phyloP scores from a whole-genome alignment of 2,797 vertebrate genomes.

The Stomatorhinus walkeri region DNA sequence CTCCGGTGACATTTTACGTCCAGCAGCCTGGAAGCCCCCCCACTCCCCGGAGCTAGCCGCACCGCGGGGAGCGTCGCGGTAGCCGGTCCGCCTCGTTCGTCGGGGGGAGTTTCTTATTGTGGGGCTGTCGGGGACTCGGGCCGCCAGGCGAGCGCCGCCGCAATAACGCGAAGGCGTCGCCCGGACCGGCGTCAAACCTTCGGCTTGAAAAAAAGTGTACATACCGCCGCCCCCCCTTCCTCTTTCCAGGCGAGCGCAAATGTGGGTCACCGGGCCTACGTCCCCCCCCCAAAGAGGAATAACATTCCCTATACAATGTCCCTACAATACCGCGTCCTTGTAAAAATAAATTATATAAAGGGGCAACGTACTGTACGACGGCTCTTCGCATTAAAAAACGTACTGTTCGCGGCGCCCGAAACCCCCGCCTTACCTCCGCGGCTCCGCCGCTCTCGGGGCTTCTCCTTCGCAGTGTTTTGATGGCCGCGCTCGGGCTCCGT shows the following conservation, averaged over 20 bases:
- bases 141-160: not conserved
- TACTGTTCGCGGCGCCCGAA: not conserved
- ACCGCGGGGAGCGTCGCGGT: not conserved
- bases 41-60: not conserved
- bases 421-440: not conserved
- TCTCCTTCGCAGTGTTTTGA: not conserved
- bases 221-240: not conserved
- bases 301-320: not conserved
- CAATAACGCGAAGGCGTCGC: not conserved
- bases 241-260: slow-evolving; percentile 2
- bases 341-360: not conserved
- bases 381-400: not conserved
- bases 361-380: not conserved
- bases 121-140: not conserved
- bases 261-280: slow-evolving; percentile 16
- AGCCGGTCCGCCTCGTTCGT: not conserved
- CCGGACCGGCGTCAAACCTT: not conserved
- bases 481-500: slow-evolving; percentile 8
- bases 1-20: not conserved
- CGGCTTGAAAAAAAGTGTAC: not conserved
- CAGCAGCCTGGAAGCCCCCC: not conserved
- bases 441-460: slow-evolving; percentile 1
- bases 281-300: not conserved
- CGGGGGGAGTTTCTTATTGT: not conserved
- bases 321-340: not conserved